Base-by-base conservation (phyloP, 2,113 vertebrate species). In the Noturus placidus region DNA sequence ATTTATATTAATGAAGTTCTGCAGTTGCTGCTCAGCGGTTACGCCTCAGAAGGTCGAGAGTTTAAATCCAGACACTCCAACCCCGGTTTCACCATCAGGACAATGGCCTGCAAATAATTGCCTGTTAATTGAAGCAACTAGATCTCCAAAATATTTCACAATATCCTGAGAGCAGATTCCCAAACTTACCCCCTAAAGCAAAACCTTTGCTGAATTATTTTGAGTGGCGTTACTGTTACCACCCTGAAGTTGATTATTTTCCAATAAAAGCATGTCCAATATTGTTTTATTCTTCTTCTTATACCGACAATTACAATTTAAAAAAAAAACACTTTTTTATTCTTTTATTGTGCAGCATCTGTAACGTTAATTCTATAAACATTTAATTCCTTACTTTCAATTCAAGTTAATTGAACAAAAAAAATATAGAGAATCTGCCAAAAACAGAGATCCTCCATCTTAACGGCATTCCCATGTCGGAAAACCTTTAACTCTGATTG, bases 21-120 rank as follows among this genome's bases (percentile, higher is more conserved):
- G 46, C 30, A 19, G 72, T 79, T 38, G 38, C 25, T 46, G 35
- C 76, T 42, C 42, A 33, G 38, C 5, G 54, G 67, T 83, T 56
- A 57, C 19, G 9, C 2, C 56, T 61, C 35, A 61, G 56, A 42
- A 67, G 42, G 22, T n/a, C 19, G 38, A 83, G 25, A n/a, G 81
- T 65, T 83, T 38, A 83, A 67, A 83, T 50, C 14, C 27, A 52
- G 82, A 83, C 61, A 67, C 42, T 50, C 15, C 42, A 67, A 30
- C 82, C 42, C 22, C 27, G 30, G 25, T 50, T 83, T 83, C 42
- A 30, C 38, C 61, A 83, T 67, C 42, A 67, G 61, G 61, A 65
- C 61, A 30, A 83, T 67, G 22, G 9, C 27, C 82, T 83, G 82
- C 27, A 30, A 13, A 83, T 50, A 20, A 42, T 82, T 82, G 2